Evolutionary conservation across 2,113 vertebrate species (phyloP).

Genomic region (Paracanthobrama guichenoti): DNA sequence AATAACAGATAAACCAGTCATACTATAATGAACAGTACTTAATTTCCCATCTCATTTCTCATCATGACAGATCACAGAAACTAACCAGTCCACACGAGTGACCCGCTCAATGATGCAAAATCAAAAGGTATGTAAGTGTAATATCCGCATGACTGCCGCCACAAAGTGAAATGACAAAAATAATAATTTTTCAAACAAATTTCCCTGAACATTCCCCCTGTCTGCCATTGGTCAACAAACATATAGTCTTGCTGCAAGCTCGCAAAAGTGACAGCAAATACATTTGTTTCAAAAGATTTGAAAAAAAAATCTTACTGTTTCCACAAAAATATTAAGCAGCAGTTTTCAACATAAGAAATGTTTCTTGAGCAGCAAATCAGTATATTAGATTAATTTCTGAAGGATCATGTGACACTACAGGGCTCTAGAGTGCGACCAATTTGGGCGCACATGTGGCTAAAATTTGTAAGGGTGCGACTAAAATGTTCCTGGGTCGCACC

Average conservation of each 20-base stretch:
- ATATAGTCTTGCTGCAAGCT: background rate
- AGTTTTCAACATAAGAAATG: background rate
- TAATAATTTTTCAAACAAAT: background rate
- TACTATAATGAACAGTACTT: background rate
- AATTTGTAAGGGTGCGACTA: too few relatives aligned
- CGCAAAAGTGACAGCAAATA: too few relatives aligned
- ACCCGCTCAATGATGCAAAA: constrained; percentile 75
- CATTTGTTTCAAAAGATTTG: too few relatives aligned
- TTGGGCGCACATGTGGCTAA: too few relatives aligned
- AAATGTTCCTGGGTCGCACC: too few relatives aligned
- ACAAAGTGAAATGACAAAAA: background rate
- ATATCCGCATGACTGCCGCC: background rate
- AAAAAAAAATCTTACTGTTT: background rate
- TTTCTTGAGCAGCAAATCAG: background rate
- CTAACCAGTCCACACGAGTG: constrained; percentile 63
- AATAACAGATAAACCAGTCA: background rate
- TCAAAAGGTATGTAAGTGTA: constrained; percentile 58
- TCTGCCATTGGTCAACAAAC: background rate
- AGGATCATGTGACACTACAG: background rate
- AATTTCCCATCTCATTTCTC: background rate
- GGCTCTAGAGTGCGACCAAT: too few relatives aligned
- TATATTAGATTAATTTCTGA: background rate
- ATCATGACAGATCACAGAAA: constrained; percentile 32
- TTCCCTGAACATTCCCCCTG: background rate
- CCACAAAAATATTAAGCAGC: background rate